Conservation (phyloP, 35 echinoderm and acorn worm species). For the Heliocidaris tuberculata region DNA sequence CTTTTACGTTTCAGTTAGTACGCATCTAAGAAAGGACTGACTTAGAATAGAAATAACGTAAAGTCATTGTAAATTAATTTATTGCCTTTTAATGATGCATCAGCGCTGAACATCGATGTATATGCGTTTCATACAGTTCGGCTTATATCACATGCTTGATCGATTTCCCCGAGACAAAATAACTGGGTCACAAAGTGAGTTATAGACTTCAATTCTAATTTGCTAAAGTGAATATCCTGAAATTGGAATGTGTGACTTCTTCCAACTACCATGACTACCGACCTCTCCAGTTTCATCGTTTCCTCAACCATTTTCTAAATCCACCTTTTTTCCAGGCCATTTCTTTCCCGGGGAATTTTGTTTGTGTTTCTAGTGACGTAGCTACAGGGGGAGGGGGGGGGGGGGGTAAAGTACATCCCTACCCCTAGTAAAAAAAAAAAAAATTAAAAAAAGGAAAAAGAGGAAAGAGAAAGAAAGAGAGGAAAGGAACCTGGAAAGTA, state of each 20-base stretch:
- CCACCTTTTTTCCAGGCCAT: background rate
- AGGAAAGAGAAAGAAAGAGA: too few species aligned
- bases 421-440: too few species aligned
- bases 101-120: background rate
- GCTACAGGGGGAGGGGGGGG: too few species aligned
- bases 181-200: background rate
- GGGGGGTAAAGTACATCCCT: too few species aligned
- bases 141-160: background rate
- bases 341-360: background rate
- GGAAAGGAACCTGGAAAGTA: too few species aligned
- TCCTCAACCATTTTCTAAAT: background rate
- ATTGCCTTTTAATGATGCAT: background rate
- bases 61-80: background rate
- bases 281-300: background rate
- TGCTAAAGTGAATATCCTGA: background rate
- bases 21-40: background rate
- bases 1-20: background rate
- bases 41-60: background rate
- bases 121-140: background rate
- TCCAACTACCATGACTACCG: background rate
- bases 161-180: background rate
- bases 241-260: background rate
- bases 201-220: background rate
- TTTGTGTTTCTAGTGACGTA: too few species aligned
- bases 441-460: too few species aligned